Evolutionary conservation across 2,888 invertebrate species (phyloP).

Genomic region (Neria commutata): DNA sequence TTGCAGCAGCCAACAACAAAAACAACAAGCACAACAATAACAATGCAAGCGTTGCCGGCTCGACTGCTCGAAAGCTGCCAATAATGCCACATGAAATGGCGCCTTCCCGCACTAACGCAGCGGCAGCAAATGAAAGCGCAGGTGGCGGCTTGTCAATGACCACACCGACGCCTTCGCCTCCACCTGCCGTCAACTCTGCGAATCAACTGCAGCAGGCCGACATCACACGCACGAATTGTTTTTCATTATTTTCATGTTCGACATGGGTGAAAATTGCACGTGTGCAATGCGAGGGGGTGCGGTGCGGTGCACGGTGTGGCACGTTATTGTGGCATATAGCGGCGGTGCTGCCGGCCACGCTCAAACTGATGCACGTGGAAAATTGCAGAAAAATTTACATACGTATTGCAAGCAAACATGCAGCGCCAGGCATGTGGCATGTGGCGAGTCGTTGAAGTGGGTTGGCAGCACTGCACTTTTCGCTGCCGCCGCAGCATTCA

Average conservation of each 20-base stretch:
- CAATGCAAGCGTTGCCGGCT: neutral
- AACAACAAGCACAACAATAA: conserved; percentile 1
- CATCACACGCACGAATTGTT: conserved; percentile 46
- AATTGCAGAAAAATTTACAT: neutral
- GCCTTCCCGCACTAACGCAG: no score
- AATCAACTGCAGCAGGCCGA: conserved; percentile 13
- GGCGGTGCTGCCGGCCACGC: no score
- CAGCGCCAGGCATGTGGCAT: neutral
- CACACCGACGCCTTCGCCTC: no score
- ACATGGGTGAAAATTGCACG: conserved; percentile 53
- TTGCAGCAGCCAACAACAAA: neutral
- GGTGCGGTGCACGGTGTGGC: neutral
- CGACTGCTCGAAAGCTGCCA: neutral
- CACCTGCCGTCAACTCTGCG: neutral
- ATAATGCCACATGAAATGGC: neutral
- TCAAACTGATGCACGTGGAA: neutral
- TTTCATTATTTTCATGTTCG: conserved; percentile 57
- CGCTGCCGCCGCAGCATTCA: conserved; percentile 26
- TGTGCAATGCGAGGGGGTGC: neutral
- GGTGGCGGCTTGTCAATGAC: conserved; percentile 15
- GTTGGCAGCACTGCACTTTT: conserved; percentile 3
- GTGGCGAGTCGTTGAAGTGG: neutral
- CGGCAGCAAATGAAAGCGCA: neutral
- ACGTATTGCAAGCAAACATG: neutral
- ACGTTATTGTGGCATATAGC: neutral